Conservation (phyloP, 2,888 invertebrate genomes). For the Chymomyza fuscimana region DNA sequence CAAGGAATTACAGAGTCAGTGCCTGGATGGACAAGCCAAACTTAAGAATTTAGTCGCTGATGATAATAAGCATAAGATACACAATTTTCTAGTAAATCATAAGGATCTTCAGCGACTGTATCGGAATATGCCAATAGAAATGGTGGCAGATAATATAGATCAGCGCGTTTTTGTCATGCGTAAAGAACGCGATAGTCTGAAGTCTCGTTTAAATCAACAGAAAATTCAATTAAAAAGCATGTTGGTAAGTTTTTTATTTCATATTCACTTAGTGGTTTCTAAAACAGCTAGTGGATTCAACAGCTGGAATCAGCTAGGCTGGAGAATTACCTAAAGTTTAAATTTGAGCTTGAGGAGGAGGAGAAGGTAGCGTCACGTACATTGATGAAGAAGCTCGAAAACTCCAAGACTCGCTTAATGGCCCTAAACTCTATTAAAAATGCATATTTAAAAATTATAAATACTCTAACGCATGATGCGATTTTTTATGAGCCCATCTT, state of each 20-base stretch:
- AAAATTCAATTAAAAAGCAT: conserved; percentile 63
- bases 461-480: conserved; percentile 73
- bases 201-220: conserved; percentile 61
- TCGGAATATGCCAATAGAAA: conserved; percentile 34
- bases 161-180: conserved; percentile 77
- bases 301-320: conserved; percentile 68
- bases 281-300: background rate
- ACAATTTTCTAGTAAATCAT: conserved; percentile 74
- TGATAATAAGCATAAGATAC: conserved; percentile 67
- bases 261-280: too few relatives aligned
- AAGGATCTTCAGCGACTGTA: conserved; percentile 77
- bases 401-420: conserved; percentile 76
- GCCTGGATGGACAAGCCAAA: conserved; percentile 73
- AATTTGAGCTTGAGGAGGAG: conserved; percentile 40
- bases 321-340: conserved; percentile 76
- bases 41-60: conserved; percentile 70
- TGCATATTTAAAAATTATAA: conserved; percentile 76
- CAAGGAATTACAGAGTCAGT: conserved; percentile 62
- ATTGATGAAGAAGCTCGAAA: conserved; percentile 74
- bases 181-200: conserved; percentile 77
- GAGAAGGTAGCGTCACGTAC: conserved; percentile 67
- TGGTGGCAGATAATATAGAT: conserved; percentile 77
- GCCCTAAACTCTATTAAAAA: conserved; percentile 76
- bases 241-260: conserved; percentile 49
- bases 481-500: conserved; percentile 79